Evolutionary conservation across 1,140 invertebrate species (phyloP).

Genomic region (Periplaneta americana): DNA sequence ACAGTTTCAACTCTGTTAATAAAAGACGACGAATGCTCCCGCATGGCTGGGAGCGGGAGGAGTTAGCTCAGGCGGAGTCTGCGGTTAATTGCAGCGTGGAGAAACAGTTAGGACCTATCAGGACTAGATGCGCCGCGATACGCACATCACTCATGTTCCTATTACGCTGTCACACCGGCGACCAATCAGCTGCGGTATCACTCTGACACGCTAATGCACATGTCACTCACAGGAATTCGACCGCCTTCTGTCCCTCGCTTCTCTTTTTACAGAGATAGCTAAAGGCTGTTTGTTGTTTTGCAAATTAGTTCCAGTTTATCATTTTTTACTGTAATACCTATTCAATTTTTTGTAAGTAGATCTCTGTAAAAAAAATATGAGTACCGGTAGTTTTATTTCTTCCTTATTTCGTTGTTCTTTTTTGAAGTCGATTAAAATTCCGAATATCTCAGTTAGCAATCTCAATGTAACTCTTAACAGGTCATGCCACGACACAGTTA

Average conservation of each 20-base stretch:
- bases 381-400: background rate
- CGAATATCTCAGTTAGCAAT: background rate
- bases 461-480: background rate
- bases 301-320: background rate
- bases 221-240: background rate
- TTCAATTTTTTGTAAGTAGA: background rate
- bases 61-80: background rate
- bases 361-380: background rate
- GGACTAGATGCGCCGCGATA: no score
- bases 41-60: background rate
- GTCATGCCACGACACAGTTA: background rate
- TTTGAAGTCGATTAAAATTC: background rate
- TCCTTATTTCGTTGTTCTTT: background rate
- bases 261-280: background rate
- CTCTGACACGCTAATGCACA: background rate
- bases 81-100: background rate
- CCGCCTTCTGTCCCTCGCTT: background rate
- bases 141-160: background rate
- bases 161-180: background rate
- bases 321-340: background rate
- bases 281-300: background rate
- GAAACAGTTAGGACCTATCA: no score
- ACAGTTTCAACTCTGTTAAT: background rate
- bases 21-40: background rate
- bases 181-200: background rate